phyloP scores from a whole-genome alignment of 2,113 vertebrate species.

The Sterrhoptilus dennistouni region DNA sequence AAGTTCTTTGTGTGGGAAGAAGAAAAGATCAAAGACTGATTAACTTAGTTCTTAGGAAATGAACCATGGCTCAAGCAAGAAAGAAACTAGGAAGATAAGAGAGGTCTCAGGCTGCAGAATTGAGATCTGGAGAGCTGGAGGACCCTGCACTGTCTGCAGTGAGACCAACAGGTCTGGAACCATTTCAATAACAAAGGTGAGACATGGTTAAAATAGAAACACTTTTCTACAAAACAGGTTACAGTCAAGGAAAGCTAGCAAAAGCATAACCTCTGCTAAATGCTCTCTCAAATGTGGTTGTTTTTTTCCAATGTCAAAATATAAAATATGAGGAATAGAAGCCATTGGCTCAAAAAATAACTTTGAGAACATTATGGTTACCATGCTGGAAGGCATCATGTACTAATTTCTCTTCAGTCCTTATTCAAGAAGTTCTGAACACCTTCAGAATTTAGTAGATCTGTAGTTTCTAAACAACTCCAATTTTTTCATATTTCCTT shows the following conservation, averaged over 20 bases:
- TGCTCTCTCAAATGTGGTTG: not conserved
- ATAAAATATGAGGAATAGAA: not conserved
- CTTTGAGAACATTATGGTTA: not conserved
- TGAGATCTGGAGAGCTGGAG: not conserved
- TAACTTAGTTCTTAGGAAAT: not conserved
- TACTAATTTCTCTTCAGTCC: not conserved
- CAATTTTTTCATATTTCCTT: not conserved
- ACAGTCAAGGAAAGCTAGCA: not conserved
- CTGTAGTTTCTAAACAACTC: not conserved
- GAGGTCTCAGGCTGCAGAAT: not conserved
- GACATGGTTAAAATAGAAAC: not conserved
- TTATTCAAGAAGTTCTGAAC: not conserved
- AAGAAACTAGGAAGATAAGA: not conserved
- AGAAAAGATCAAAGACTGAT: conserved; percentile 17
- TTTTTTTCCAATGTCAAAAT: not conserved
- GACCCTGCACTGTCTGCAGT: not conserved
- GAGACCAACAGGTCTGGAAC: not conserved
- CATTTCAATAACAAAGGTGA: not conserved
- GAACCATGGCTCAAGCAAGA: not conserved
- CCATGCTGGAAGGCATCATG: not conserved
- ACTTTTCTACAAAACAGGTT: not conserved
- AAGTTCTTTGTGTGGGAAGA: not conserved
- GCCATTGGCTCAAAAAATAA: not conserved
- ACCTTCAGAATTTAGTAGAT: not conserved
- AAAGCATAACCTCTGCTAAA: not conserved